Evolutionary conservation across 2,888 invertebrate genomes (phyloP).

Genomic region (Caenorhabditis sinica): DNA sequence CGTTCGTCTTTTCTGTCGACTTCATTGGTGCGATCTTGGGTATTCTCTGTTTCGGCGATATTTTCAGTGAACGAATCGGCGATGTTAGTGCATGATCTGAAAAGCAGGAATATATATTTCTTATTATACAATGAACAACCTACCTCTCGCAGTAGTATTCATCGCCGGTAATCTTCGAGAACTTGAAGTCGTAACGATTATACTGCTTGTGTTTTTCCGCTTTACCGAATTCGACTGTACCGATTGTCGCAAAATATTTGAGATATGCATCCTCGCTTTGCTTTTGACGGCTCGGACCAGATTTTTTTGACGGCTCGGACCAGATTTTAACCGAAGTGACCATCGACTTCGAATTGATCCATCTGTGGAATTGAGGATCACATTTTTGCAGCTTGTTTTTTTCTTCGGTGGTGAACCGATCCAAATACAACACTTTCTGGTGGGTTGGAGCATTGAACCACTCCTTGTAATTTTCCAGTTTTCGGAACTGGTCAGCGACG

Average conservation of each 20-base stretch:
- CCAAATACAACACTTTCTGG: slow-evolving; percentile 4
- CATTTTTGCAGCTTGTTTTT: not conserved
- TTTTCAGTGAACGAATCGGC: too few species aligned
- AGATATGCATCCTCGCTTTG: not conserved
- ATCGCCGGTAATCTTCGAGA: not conserved
- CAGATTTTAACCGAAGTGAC: not conserved
- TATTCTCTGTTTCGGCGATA: not conserved
- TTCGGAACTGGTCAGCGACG: not conserved
- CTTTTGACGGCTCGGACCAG: not conserved
- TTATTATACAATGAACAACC: not conserved
- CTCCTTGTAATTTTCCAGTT: not conserved
- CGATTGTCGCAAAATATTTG: not conserved
- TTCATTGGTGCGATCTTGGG: too few species aligned
- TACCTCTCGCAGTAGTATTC: slow-evolving; percentile 1
- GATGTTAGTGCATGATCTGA: not conserved
- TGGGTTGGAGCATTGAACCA: slow-evolving; percentile 7
- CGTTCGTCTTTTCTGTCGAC: not conserved
- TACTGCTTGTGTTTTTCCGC: not conserved
- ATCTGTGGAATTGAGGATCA: not conserved
- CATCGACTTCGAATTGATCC: not conserved
- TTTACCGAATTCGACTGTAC: not conserved
- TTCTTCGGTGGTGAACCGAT: not conserved
- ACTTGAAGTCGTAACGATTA: not conserved
- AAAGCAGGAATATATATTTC: not conserved
- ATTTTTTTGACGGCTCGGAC: not conserved